These are phyloP conservation scores for Chironomus tentans DNA, from an alignment of 2,888 invertebrate genomes.

Conservation along the genomic window DNA sequence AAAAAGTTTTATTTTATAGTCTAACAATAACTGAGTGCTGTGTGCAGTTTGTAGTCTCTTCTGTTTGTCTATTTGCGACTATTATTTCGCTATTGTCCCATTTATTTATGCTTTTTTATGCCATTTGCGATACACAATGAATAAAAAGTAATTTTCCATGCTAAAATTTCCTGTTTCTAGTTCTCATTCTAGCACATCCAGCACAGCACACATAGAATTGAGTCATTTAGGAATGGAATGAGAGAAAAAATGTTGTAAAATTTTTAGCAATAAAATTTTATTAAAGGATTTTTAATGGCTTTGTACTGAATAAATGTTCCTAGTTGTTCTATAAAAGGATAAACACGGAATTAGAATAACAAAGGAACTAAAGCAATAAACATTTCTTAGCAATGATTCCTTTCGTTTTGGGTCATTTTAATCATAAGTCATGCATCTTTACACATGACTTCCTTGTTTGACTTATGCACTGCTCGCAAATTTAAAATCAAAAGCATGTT, in stretches of 20 bases:
- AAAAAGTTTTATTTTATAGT: neutral
- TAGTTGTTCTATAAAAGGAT: neutral
- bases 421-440: neutral
- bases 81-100: neutral
- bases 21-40: neutral
- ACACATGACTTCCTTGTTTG: no score
- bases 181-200: neutral
- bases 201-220: neutral
- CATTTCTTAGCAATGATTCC: neutral
- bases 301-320: neutral
- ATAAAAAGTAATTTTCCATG: slow-evolving; percentile 2
- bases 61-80: neutral
- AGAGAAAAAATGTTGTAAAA: neutral
- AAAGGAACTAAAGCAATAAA: neutral
- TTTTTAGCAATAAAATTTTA: neutral
- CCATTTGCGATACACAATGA: slow-evolving; percentile 19
- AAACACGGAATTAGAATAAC: neutral
- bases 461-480: no score
- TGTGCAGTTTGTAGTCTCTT: neutral
- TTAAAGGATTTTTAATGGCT: slow-evolving; percentile 5
- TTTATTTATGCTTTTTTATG: neutral
- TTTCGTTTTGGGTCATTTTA: neutral
- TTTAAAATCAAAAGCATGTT: neutral
- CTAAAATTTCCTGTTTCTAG: neutral
- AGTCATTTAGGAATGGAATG: neutral